These are phyloP conservation scores for Semotilus atromaculatus DNA, from an alignment of 2,797 vertebrate genomes.

Conservation along the genomic window DNA sequence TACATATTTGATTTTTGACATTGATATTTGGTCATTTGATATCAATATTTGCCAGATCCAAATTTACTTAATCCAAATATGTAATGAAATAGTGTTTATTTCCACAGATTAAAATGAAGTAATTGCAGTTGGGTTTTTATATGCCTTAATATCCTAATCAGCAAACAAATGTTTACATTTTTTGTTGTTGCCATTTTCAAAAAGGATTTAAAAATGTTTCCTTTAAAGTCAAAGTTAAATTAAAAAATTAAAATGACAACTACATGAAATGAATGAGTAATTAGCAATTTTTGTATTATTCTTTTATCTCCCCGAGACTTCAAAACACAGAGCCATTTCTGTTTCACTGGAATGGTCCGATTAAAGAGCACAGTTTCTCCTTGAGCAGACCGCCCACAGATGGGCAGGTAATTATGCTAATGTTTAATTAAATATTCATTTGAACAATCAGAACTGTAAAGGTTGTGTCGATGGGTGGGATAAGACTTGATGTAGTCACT, in stretches of 20 bases:
- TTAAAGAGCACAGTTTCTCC: constrained; percentile 73
- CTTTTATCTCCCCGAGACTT: constrained; percentile 37
- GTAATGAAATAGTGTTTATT: not conserved
- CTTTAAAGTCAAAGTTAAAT: not conserved
- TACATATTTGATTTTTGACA: not conserved
- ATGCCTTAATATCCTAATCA: not conserved
- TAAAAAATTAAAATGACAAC: not conserved
- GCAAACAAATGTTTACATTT: not conserved
- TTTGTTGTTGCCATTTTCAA: constrained; percentile 21
- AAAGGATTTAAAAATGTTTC: not conserved
- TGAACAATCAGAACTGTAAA: constrained; percentile 70
- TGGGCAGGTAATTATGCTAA: constrained; percentile 72
- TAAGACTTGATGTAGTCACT: constrained; percentile 36
- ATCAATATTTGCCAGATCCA: not conserved
- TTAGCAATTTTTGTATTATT: constrained; percentile 34
- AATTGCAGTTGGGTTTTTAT: not conserved
- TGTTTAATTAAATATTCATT: constrained; percentile 79
- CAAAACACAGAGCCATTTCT: constrained; percentile 54
- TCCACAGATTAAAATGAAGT: not conserved
- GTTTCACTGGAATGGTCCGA: constrained; percentile 71
- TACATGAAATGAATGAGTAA: not conserved
- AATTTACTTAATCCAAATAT: not conserved
- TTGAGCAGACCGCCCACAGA: constrained; percentile 73
- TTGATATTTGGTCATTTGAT: not conserved
- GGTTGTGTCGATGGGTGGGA: constrained; percentile 50